A percentile compares a stretch with the other conserved stretches of the same genome.
phyloP scores from a whole-genome alignment of 2,888 invertebrate genomes.

The Gandaritis pyraliata region DNA sequence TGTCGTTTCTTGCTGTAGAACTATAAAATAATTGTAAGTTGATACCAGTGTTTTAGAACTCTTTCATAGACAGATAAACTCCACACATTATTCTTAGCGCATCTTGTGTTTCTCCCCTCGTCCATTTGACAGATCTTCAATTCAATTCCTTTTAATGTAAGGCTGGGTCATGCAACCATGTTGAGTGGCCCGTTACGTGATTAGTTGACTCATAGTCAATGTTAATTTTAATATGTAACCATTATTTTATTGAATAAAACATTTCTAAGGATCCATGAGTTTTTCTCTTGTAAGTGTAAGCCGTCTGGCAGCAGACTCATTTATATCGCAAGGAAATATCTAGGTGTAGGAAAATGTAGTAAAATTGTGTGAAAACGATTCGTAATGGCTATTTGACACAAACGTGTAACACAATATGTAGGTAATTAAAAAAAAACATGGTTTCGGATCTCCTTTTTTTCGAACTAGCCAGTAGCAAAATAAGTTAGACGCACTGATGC shows the following conservation, averaged over 20 bases:
- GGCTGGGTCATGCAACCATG: slow-evolving; percentile 26
- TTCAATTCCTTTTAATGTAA: slow-evolving; percentile 28
- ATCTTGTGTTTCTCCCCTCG: slow-evolving; percentile 14
- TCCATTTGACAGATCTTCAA: slow-evolving; percentile 19
- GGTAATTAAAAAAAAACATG: too few species aligned
- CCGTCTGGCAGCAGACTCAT: too few species aligned
- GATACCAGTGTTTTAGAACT: slow-evolving; percentile 24
- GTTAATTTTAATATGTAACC: slow-evolving; percentile 65
- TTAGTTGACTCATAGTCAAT: slow-evolving; percentile 53
- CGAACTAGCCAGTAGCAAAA: slow-evolving; percentile 20
- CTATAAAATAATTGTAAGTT: slow-evolving; percentile 51
- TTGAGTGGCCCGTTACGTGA: slow-evolving; percentile 43
- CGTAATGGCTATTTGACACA: too few species aligned
- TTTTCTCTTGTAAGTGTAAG: slow-evolving; percentile 38
- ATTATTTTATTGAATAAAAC: slow-evolving; percentile 64
- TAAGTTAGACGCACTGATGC: neutral
- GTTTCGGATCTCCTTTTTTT: neutral
- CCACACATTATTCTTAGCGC: slow-evolving; percentile 5
- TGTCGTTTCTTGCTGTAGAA: slow-evolving; percentile 50
- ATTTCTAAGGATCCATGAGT: slow-evolving; percentile 68
- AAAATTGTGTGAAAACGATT: too few species aligned
- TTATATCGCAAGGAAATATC: too few species aligned
- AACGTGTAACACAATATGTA: too few species aligned
- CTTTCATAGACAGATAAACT: neutral
- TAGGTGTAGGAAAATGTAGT: too few species aligned